phyloP scores from a whole-genome alignment of 2,888 invertebrate genomes.

The Lutraria lutraria region DNA sequence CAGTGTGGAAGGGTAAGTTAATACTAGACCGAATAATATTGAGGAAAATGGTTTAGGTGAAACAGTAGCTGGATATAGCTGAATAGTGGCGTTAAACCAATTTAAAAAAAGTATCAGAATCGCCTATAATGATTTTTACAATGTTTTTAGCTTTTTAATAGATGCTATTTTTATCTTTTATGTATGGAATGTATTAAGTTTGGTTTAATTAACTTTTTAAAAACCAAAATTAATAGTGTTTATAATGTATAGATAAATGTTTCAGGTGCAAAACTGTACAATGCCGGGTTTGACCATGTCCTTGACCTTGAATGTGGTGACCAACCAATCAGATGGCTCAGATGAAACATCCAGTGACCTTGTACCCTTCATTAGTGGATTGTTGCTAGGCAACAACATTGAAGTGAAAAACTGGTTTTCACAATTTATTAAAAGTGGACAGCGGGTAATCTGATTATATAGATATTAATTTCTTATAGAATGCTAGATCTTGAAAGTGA shows the following conservation, averaged over 20 bases:
- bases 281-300: slow-evolving; percentile 96
- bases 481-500: neutral
- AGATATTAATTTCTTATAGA: neutral
- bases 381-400: slow-evolving; percentile 96
- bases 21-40: too few relatives aligned
- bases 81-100: too few relatives aligned
- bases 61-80: too few relatives aligned
- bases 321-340: slow-evolving; percentile 45
- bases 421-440: slow-evolving; percentile 94
- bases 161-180: too few relatives aligned
- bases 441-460: slow-evolving; percentile 87
- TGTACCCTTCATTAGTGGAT: slow-evolving; percentile 95
- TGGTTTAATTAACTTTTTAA: too few relatives aligned
- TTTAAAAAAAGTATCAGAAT: too few relatives aligned
- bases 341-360: slow-evolving; percentile 87
- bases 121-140: too few relatives aligned
- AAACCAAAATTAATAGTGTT: neutral
- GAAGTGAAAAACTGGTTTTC: slow-evolving; percentile 97
- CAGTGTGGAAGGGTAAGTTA: too few relatives aligned
- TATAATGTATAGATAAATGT: neutral
- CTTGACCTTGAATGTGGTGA: slow-evolving; percentile 90
- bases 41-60: too few relatives aligned
- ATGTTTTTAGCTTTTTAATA: too few relatives aligned
- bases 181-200: too few relatives aligned
- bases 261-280: slow-evolving; percentile 92